These are phyloP conservation scores for Drosophila tani DNA, from an alignment of 1,140 invertebrate genomes.

Conservation along the genomic window DNA sequence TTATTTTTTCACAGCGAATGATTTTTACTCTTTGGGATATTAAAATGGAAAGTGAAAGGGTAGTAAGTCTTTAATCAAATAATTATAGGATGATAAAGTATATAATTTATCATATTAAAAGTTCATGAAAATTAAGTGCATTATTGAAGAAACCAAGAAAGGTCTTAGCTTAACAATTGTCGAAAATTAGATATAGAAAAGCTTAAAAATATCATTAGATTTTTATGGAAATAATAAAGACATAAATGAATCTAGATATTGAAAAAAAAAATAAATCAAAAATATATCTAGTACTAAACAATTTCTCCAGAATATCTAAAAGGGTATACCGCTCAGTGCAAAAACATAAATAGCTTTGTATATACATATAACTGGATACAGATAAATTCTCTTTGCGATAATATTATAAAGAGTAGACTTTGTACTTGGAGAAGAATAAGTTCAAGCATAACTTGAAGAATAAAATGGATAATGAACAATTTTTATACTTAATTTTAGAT, in stretches of 20 bases:
- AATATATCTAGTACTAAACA: not conserved
- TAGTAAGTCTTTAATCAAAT: no score
- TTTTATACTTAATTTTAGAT: not conserved
- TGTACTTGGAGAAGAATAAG: not conserved
- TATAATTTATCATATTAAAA: not conserved
- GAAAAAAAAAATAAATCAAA: not conserved
- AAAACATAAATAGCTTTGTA: constrained; percentile 2
- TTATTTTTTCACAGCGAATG: constrained; percentile 2
- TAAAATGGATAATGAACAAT: not conserved
- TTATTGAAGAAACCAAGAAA: not conserved
- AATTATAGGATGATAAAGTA: not conserved
- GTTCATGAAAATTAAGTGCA: no score
- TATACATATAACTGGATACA: constrained; percentile 11
- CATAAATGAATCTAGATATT: not conserved
- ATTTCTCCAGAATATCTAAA: not conserved
- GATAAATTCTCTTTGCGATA: constrained; percentile 19
- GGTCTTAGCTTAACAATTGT: not conserved
- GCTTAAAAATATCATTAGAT: not conserved
- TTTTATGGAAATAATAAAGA: not conserved
- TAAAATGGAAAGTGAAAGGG: not conserved
- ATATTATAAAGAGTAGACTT: constrained; percentile 15
- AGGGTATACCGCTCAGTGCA: not conserved
- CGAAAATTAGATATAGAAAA: no score
- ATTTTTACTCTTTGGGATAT: constrained; percentile 17
- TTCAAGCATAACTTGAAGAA: not conserved